Base-by-base conservation (phyloP, 2,888 invertebrate species). In the Drosophila recens region DNA sequence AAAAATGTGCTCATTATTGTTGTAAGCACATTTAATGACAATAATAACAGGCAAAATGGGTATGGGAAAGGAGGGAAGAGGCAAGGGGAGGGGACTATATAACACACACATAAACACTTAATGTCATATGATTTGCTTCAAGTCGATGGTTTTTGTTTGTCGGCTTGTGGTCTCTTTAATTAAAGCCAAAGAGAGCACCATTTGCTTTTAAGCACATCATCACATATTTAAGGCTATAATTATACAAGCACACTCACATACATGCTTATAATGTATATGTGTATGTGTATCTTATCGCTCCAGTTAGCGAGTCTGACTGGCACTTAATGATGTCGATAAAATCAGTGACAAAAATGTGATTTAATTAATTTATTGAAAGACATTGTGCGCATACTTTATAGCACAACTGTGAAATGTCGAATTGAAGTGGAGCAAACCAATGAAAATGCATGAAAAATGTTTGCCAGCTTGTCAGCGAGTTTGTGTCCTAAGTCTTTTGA, bases 401-500 rank as follows among this genome's bases (percentile, higher is more conserved):
- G 30, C 52, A 20, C 64, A 68, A 78, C 71, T 74, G 68, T 81
- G 66, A 80, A 68, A 49, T 38, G 17, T 20, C 30, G 42, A 23
- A 17, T 30, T 43, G n/a, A 71, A 69, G 20, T 64, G 58, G 74
- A 67, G 67, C 82, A 65, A 45, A 34, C 33, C 6, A 54, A 67
- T 75, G 63, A 79, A 65, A 46, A 59, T 53, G 23, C 8, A 56
- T 70, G 45, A 63, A 45, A 49, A 57, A 67, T 67, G 59, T 46
- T 68, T 56, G 51, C 46, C 46, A 43, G 45, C 36, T 8, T 8
- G 17, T 0, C 10, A 54, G 48, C 68, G 45, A 80, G 87, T 82
- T 86, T 69, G 75, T 85, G 79, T 81, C 75, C 64, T 57, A 4
- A 79, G 79, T 79, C 80, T 68, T 85, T 79, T 85, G 86, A 72